These are phyloP conservation scores for Centrocercus urophasianus DNA, from an alignment of 2,113 vertebrate species.

Conservation along the genomic window DNA sequence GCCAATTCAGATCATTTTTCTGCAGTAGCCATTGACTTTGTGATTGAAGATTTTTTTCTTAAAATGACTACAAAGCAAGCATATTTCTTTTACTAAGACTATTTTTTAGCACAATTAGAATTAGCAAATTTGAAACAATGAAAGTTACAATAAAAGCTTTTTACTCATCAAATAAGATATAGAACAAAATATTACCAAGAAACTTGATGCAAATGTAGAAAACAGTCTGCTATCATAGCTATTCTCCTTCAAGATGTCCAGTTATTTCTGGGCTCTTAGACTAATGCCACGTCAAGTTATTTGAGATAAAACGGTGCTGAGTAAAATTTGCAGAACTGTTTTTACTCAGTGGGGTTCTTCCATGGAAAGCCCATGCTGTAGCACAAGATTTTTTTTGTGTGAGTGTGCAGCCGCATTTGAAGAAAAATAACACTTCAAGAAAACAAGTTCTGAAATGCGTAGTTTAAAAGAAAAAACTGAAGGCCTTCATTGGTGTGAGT, in stretches of 20 bases:
- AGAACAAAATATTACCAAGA: slow-evolving; percentile 3
- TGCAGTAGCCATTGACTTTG: background rate
- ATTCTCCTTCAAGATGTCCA: background rate
- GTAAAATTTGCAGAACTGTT: slow-evolving; percentile 23
- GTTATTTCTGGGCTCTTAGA: slow-evolving; percentile 18
- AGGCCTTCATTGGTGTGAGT: background rate
- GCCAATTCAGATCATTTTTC: background rate
- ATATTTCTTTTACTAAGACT: background rate
- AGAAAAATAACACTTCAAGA: background rate
- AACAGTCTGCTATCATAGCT: background rate
- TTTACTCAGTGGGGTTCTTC: slow-evolving; percentile 10
- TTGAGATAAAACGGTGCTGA: background rate
- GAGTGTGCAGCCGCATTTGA: background rate
- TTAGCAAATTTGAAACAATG: background rate
- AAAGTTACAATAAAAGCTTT: background rate
- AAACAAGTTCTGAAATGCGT: background rate
- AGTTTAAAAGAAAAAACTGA: background rate
- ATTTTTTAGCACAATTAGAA: background rate
- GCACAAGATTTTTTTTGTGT: background rate
- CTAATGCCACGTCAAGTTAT: slow-evolving; percentile 36
- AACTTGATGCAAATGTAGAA: background rate
- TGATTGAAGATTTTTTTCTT: background rate
- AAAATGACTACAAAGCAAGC: background rate
- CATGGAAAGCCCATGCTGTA: background rate
- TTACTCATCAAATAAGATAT: background rate